Percentiles rank a stretch among this genome's conserved stretches.
Evolutionary conservation across 2,113 vertebrate genomes (phyloP).

Genomic region (Xiphorhynchus elegans): DNA sequence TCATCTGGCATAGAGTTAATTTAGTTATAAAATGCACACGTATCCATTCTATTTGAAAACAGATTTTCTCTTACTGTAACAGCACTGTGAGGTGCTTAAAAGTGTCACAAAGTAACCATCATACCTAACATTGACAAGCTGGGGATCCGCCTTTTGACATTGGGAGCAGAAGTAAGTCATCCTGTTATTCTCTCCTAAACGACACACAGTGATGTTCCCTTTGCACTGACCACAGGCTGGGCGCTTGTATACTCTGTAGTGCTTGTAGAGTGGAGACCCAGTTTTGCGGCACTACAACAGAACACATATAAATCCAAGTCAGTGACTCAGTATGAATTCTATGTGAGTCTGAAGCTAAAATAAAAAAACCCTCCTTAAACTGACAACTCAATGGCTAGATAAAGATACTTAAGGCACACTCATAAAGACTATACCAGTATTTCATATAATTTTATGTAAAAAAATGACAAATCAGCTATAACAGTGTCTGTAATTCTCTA

Average conservation of each 20-base stretch:
- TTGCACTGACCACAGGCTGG: constrained; percentile 81
- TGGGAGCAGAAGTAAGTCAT: constrained; percentile 92
- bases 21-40: background rate
- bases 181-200: constrained; percentile 86
- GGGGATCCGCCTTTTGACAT: constrained; percentile 84
- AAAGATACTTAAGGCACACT: background rate
- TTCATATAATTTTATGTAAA: background rate
- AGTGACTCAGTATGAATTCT: background rate
- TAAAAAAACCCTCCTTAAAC: background rate
- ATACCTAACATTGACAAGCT: constrained; percentile 79
- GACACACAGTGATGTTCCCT: constrained; percentile 83
- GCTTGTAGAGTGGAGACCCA: constrained; percentile 81
- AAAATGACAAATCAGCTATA: background rate
- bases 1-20: background rate
- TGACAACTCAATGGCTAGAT: background rate
- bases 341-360: background rate
- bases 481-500: background rate
- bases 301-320: background rate
- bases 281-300: constrained; percentile 82
- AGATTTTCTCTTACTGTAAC: background rate
- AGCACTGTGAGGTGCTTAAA: background rate
- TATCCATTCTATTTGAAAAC: background rate
- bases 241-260: constrained; percentile 89
- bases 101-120: background rate
- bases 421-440: background rate